phyloP scores from a whole-genome alignment of 2,113 vertebrate species.

The Varanus salvator region DNA sequence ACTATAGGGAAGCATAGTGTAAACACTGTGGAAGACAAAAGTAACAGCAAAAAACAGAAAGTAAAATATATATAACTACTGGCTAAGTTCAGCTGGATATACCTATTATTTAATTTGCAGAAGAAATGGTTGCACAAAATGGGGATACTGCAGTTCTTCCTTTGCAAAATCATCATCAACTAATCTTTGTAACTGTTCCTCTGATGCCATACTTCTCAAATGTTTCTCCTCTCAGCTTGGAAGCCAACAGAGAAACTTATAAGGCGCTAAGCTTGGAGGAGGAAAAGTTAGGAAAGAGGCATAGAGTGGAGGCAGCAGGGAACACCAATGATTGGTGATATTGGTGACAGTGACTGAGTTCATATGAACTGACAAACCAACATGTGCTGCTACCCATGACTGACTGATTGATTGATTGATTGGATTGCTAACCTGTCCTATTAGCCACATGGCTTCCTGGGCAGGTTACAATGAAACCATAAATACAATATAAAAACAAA shows the following conservation, averaged over 20 bases:
- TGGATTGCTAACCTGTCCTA: too few species aligned
- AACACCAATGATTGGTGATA: not conserved
- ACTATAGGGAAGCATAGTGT: slow-evolving; percentile 96
- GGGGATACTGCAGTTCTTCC: too few species aligned
- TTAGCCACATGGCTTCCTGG: too few species aligned
- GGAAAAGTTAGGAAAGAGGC: not conserved
- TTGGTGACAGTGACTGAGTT: too few species aligned
- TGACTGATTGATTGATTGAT: too few species aligned
- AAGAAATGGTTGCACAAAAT: not conserved
- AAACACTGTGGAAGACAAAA: slow-evolving; percentile 83
- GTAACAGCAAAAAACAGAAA: slow-evolving; percentile 1
- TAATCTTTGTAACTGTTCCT: too few species aligned
- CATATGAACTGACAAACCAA: too few species aligned
- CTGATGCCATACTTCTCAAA: not conserved
- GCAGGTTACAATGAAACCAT: too few species aligned
- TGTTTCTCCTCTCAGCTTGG: not conserved
- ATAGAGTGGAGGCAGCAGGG: not conserved
- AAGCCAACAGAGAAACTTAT: not conserved
- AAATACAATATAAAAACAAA: too few species aligned
- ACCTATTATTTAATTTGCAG: not conserved
- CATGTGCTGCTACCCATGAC: too few species aligned
- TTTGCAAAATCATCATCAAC: too few species aligned
- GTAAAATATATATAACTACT: not conserved
- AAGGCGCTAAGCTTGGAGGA: not conserved
- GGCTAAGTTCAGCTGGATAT: not conserved